Base-by-base conservation (phyloP, 2,113 vertebrate genomes). In the Vimba vimba region DNA sequence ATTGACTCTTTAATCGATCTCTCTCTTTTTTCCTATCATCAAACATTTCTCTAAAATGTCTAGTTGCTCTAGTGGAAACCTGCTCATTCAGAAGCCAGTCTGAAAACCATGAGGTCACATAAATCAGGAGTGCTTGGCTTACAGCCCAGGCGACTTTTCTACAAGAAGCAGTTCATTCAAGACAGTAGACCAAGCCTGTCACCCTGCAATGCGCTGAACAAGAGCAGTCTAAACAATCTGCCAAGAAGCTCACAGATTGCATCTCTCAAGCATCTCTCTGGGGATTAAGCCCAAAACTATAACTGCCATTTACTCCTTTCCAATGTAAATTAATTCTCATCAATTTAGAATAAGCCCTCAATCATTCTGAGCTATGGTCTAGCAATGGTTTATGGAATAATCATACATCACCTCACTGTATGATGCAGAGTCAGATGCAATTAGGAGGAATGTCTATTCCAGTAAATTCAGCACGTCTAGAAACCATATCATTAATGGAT, bases 101-200 rank as follows among this genome's bases (percentile, higher is more conserved):
- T 85, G 30, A 59, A 64, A 25, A 69, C 47, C 43, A 45, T 77
- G 64, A 55, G 83, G 60, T 52, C 62, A 17, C 69, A 64, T 68
- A 52, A 57, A 30, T 60, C 69, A 69, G 76, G 83, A 45, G 73
- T 6, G 25, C 78, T 69, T 79, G 62, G 76, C 21, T 77, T 77
- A 52, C 62, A 23, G 88, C 89, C 87, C 74, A 79, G 80, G 75
- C 80, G 78, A 88, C 83, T 87, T 91, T 89, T 87, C 86, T 57
- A 39, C 76, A 86, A 78, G 84, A 75, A 60, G 89, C 80, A 89
- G 89, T 87, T 86, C 79, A 90, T 91, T 68, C 68, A 69, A 39
- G 88, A 57, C 82, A 90, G 80, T 76, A 86, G 85, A 79, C 36
- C 80, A 80, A 86, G 60, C 84, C 12, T 10, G 85, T 80, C 86